phyloP scores from a whole-genome alignment of 2,888 invertebrate genomes.

The Anoplius nigerrimus region DNA sequence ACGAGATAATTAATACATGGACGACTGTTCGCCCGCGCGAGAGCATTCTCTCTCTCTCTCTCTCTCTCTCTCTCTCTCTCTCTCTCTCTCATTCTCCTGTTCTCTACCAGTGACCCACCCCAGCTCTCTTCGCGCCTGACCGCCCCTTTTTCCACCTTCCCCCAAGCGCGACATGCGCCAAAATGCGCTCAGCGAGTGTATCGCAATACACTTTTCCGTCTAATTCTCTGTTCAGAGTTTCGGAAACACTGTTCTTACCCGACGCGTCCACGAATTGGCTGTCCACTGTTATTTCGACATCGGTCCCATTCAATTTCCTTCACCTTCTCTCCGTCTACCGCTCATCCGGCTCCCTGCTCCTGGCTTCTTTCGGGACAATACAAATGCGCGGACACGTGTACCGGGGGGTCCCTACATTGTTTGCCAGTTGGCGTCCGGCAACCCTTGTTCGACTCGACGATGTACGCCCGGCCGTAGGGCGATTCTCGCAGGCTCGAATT shows the following conservation, averaged over 20 bases:
- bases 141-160: neutral
- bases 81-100: slow-evolving; percentile 8
- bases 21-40: slow-evolving; percentile 50
- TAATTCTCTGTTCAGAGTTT: no score
- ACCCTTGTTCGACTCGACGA: slow-evolving; percentile 44
- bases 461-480: slow-evolving; percentile 37
- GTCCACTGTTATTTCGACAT: no score
- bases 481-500: slow-evolving; percentile 26
- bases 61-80: neutral
- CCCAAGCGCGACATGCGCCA: slow-evolving; percentile 20
- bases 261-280: no score
- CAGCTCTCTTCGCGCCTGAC: neutral
- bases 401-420: slow-evolving; percentile 40
- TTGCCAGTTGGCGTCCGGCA: slow-evolving; percentile 35
- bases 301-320: neutral
- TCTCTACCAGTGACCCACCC: no score
- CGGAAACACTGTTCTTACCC: no score
- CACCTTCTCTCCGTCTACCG: slow-evolving; percentile 3
- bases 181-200: slow-evolving; percentile 54
- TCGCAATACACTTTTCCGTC: slow-evolving; percentile 26
- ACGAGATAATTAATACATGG: slow-evolving; percentile 71
- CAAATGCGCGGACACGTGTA: no score
- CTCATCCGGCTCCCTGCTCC: slow-evolving; percentile 23
- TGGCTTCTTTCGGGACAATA: neutral
- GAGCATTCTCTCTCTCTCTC: slow-evolving; percentile 14